A percentile compares a stretch with the other conserved stretches of the same genome.
phyloP scores from a whole-genome alignment of 2,888 invertebrate species.

The Blastobasis lacticolella region DNA sequence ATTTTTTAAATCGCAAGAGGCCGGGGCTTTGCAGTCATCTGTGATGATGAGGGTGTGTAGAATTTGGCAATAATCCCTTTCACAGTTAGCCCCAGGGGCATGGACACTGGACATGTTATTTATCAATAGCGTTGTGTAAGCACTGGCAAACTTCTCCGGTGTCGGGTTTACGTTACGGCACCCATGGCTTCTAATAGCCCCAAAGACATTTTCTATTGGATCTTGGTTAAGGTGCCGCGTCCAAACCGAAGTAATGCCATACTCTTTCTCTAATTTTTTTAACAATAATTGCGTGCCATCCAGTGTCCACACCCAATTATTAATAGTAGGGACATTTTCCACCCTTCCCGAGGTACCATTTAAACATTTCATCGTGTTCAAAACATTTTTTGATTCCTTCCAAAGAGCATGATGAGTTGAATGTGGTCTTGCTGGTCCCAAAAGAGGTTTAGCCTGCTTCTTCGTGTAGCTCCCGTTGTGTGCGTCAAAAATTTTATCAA shows the following conservation, averaged over 20 bases:
- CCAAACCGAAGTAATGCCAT: conserved; percentile 16
- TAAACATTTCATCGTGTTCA: neutral
- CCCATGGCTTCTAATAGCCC: conserved; percentile 16
- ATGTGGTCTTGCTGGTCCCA: neutral
- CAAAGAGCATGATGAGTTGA: neutral
- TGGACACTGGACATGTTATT: conserved; percentile 17
- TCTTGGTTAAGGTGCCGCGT: conserved; percentile 22
- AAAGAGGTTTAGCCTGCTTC: neutral
- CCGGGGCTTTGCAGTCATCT: too few species aligned
- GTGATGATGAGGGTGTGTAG: neutral
- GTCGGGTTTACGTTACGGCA: conserved; percentile 14
- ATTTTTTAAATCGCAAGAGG: too few species aligned
- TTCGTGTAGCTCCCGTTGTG: too few species aligned
- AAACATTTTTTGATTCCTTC: neutral
- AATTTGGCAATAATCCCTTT: conserved; percentile 6
- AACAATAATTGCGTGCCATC: neutral
- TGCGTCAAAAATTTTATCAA: too few species aligned
- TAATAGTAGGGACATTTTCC: neutral
- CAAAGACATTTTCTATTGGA: conserved; percentile 21
- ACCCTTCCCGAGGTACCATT: neutral
- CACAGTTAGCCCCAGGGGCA: conserved; percentile 16
- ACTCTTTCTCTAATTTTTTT: neutral
- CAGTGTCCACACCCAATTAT: neutral
- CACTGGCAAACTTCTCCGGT: conserved; percentile 10
- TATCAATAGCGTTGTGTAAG: conserved; percentile 10